Base-by-base conservation (phyloP, 2,888 invertebrate species). In the Nomada fabriciana region DNA sequence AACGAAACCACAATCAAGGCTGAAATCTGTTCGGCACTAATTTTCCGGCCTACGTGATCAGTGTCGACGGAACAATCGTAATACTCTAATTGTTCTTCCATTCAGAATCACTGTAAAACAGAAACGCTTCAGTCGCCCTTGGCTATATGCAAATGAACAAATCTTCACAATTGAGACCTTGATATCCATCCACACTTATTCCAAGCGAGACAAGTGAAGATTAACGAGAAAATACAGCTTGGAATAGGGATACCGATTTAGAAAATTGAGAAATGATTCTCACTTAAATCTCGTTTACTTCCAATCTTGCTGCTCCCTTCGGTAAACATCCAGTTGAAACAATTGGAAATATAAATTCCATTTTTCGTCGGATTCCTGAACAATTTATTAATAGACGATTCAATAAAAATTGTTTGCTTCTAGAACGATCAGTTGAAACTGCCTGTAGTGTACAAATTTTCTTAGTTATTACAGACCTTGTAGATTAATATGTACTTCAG, bases 21-120 rank as follows among this genome's bases (percentile, higher is more conserved):
- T 64, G 78, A 68, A 63, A 80, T 78, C 71, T 42, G 61, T 50
- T 64, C 73, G 53, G 50, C 69, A 79, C 53, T 69, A 81, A 81
- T 81, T 81, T 81, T 81, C 79, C 79, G 73, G 64, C 36, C 1
- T 43, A 13, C 20, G 61, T 68, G 47, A 80, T 71, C 57, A 63
- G 57, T 57, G 78, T 80, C 47, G 78, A 53, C 36, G 42, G 63
- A 72, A 52, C 78, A 72, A 61, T 67, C 52, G 29, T 55, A 72
- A 60, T 64, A n/a, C 52, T 29, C 53, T 59, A 63, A 78, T 78
- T 73, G 80, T 69, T 64, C 71, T 42, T 59, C 55, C 72, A 67
- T 68, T 52, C 50, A 71, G 55, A 2, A 9, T 13, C 69, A 50
- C 25, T 53, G 57, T 57, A 13, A 23, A 43, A 53, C 29, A 47